Percentiles rank a stretch among this genome's conserved stretches.
Conservation (phyloP, 2,113 vertebrate genomes). For the Odocoileus virginianus region DNA sequence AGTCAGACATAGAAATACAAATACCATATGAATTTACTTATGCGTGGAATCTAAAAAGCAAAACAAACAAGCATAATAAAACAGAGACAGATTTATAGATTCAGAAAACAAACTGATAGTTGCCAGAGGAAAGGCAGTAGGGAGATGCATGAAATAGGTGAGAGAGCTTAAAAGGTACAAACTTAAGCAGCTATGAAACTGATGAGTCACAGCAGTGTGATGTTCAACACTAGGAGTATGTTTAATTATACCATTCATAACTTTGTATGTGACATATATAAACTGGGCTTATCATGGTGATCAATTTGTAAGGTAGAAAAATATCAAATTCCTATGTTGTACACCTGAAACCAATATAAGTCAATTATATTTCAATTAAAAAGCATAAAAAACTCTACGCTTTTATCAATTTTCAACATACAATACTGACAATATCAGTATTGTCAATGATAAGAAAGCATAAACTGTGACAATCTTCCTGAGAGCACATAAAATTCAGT, state of each 20-base stretch:
- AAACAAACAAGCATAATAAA: not conserved
- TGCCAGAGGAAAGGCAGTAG: not conserved
- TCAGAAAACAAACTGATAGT: not conserved
- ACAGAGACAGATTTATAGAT: not conserved
- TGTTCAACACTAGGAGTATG: not conserved
- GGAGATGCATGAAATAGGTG: not conserved
- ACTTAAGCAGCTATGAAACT: not conserved
- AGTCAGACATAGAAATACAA: not conserved
- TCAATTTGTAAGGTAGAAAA: not conserved
- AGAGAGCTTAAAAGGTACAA: not conserved
- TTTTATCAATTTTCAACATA: not conserved
- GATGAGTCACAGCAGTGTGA: not conserved
- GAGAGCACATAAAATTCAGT: conserved; percentile 15
- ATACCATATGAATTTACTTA: not conserved
- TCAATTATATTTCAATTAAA: not conserved
- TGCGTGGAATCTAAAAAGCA: not conserved
- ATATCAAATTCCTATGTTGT: not conserved
- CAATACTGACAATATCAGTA: too few species aligned
- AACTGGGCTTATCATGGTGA: not conserved
- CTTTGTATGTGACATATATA: not conserved
- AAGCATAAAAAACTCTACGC: not conserved
- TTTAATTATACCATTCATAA: not conserved
- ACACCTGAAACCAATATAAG: not conserved
- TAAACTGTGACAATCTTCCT: not conserved
- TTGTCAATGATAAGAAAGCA: not conserved